A percentile compares a stretch with the other conserved stretches of the same genome.
phyloP scores from a whole-genome alignment of 2,888 invertebrate species.

The Gortyna flavago region DNA sequence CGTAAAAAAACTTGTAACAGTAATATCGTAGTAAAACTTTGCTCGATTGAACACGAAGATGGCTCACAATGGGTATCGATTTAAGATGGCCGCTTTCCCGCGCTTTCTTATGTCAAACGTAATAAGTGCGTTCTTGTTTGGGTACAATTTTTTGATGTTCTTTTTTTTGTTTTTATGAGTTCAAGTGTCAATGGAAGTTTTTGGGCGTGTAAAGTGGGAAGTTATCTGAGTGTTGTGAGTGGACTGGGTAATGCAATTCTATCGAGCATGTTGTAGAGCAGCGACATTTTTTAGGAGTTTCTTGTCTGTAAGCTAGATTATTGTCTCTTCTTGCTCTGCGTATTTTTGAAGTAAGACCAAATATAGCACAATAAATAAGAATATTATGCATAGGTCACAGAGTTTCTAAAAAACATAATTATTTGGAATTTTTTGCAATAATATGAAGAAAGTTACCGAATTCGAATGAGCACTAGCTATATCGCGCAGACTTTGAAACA shows the following conservation, averaged over 20 bases:
- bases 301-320: neutral
- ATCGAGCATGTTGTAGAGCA: neutral
- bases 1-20: constrained; percentile 63
- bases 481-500: constrained; percentile 1
- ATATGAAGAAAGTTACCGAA: neutral
- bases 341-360: too few species aligned
- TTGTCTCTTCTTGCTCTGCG: too few species aligned
- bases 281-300: neutral
- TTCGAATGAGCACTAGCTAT: neutral
- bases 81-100: constrained; percentile 77
- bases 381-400: accelerated
- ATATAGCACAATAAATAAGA: neutral
- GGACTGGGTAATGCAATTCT: neutral
- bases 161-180: constrained; percentile 42
- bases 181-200: constrained; percentile 34
- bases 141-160: constrained; percentile 43
- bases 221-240: constrained; percentile 3
- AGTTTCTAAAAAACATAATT: neutral
- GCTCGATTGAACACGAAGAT: constrained; percentile 74
- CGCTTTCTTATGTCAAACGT: constrained; percentile 74
- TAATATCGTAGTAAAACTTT: constrained; percentile 70
- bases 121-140: constrained; percentile 61
- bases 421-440: neutral
- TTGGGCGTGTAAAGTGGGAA: constrained; percentile 19
- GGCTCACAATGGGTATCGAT: constrained; percentile 72